Base-by-base conservation (phyloP, 2,797 vertebrate species). In the Melanotaenia parkinsoni region DNA sequence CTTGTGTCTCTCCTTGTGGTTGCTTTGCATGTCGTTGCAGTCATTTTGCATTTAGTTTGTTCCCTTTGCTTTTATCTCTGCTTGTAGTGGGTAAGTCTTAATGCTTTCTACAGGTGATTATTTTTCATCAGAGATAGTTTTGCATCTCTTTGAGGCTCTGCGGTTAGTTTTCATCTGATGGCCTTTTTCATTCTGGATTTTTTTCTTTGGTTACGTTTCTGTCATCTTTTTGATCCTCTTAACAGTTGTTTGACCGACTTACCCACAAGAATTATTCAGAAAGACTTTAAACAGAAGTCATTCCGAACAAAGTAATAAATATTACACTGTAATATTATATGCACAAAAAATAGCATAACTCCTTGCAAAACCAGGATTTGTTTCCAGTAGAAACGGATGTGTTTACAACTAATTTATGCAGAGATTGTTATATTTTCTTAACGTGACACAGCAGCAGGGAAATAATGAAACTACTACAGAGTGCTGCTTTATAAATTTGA, bases 41-140 rank as follows among this genome's bases (percentile, higher is more conserved):
- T 5, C 33, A 30, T 56, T 67, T 57, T 67, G 65, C 38, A 24
- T 58, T 30, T 33, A 43, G 53, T 28, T 32, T 43, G 37, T 16
- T 40, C 8, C 16, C 51, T 51, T 51, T 33, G n/a, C 26, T 18
- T 24, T 50, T 35, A 47, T 20, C 63, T 53, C 47, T 53, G 1
- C 10, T 11, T 12, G 5, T 30, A 33, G 12, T 14, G 13, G 10
- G 38, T 40, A 40, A 40, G 38, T 40, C 10, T 40, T 40, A 4
- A 3, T 4, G 12, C 38, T 13, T 14, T 40, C 38, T 14, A 40
- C 38, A 40, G 13, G 38, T 40, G 38, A 13, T 13, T 40, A 40
- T 40, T 40, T 30, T 40, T 40, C 12, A 40, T 40, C 38, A 40
- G 28, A 35, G 37, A 61, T 43, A 6, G 12, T 5, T 28, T 40